Evolutionary conservation across 1,140 invertebrate species (phyloP), one percentile per base, ranked within the genome.

Genomic region (Cotesia glomerata): DNA sequence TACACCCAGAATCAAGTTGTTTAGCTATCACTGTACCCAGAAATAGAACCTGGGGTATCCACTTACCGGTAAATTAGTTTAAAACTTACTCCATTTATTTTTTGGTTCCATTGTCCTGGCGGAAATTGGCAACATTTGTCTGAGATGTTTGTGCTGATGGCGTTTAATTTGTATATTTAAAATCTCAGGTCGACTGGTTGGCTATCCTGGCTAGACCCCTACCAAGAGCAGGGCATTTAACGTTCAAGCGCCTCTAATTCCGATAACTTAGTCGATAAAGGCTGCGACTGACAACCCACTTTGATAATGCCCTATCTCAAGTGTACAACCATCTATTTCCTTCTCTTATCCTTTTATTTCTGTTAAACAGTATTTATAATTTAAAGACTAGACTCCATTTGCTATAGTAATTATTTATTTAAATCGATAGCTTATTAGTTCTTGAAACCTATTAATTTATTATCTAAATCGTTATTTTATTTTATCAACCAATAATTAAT

Each of bases 251-350:
- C 66, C 69, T 69, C 76, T 68, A 56, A 52, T 71, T 65, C 71
- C 74, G 79, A 81, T 83, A 80, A 79, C 79, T 72, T 58, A 65
- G 32, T 61, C 74, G 82, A 83, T 82, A 84, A 82, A 82, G 77
- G 77, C 83, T 82, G 84, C 74, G 74, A 71, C 76, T 84, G 84
- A 84, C 84, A 84, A 83, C 75, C 79, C 74, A 79, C 80, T 84
- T 81, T 77, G 82, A 85, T 81, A 84, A 81, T 81, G 74, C 73
- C 74, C 69, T 61, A 35, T 75, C 65, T 63, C 75, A 74, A 73
- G 73, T 68, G 39, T 74, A 71, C 77, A 34, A 62, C 70, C 71
- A 54, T 61, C 51, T 11, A 14, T 72, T 13, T 56, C 26, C 73
- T 70, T 35, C 64, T 56, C 14, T 69, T 52, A 45, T 70, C 36